A percentile compares a stretch with the other conserved stretches of the same genome.
Conservation (phyloP, 2,113 vertebrate species). For the Eudyptes chrysolophus region DNA sequence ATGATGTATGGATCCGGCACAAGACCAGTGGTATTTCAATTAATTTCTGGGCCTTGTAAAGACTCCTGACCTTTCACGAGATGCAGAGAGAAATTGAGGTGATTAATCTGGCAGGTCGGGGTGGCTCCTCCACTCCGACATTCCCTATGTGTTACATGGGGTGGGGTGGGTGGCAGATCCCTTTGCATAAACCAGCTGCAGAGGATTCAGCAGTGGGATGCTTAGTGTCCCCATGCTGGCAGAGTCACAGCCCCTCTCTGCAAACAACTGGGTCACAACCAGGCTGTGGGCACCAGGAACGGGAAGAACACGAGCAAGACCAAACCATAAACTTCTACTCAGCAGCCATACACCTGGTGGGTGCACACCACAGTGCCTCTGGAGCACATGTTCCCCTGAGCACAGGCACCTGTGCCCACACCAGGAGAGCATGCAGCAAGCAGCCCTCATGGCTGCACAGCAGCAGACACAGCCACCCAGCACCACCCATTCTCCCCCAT, state of each 20-base stretch:
- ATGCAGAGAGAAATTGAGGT: not conserved
- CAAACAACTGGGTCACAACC: not conserved
- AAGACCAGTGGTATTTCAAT: constrained; percentile 7
- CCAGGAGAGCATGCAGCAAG: too few relatives aligned
- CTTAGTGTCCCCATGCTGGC: accelerated
- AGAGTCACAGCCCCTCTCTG: not conserved
- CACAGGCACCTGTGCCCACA: accelerated
- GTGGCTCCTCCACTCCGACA: not conserved
- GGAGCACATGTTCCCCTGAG: not conserved
- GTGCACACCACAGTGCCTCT: too few relatives aligned
- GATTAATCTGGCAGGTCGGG: constrained; percentile 32
- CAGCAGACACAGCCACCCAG: not conserved
- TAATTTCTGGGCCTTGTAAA: not conserved
- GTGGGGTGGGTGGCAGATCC: not conserved
- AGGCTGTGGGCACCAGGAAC: not conserved
- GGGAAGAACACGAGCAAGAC: not conserved
- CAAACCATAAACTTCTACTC: not conserved
- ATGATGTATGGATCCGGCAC: constrained; percentile 16
- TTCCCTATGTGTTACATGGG: accelerated
- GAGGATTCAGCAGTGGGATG: not conserved
- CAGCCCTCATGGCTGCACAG: too few relatives aligned
- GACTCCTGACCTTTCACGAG: constrained; percentile 43
- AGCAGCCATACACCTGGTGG: not conserved
- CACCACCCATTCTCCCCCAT: accelerated
- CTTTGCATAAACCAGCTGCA: not conserved